A percentile compares a stretch with the other conserved stretches of the same genome.
Conservation (phyloP, 2,888 invertebrate genomes). For the Bibio marci region DNA sequence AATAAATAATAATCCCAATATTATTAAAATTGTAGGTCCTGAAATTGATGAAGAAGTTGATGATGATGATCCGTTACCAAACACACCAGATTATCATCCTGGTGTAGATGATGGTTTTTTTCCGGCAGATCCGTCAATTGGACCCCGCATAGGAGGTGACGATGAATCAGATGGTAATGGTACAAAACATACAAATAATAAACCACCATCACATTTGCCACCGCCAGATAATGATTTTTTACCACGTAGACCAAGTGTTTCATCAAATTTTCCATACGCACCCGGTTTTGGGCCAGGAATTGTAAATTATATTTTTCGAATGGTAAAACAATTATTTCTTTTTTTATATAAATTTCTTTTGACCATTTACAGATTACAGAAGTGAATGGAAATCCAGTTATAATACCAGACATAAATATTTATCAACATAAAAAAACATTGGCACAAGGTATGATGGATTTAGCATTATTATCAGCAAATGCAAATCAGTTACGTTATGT, state of each 20-base stretch:
- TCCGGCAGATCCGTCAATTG: slow-evolving; percentile 9
- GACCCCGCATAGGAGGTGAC: slow-evolving; percentile 20
- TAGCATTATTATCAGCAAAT: slow-evolving; percentile 25
- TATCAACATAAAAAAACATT: slow-evolving; percentile 28
- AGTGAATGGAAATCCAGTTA: slow-evolving; percentile 14
- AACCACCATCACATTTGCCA: not conserved
- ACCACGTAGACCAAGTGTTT: slow-evolving; percentile 10
- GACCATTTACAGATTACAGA: slow-evolving; percentile 4
- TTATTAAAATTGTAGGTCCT: no score
- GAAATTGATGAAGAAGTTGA: no score
- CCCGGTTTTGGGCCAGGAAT: slow-evolving; percentile 19
- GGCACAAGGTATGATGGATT: slow-evolving; percentile 27
- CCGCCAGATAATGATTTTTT: not conserved
- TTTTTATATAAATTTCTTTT: not conserved
- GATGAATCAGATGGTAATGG: slow-evolving; percentile 10
- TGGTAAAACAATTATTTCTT: not conserved
- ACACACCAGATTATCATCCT: slow-evolving; percentile 26
- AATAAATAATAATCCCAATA: no score
- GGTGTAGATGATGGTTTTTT: slow-evolving; percentile 51
- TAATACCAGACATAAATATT: slow-evolving; percentile 32
- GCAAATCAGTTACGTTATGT: slow-evolving; percentile 26
- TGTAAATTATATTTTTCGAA: slow-evolving; percentile 1
- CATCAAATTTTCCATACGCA: slow-evolving; percentile 16
- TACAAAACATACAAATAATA: slow-evolving; percentile 3
- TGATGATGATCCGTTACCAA: slow-evolving; percentile 30